Evolutionary conservation across 2,888 invertebrate species (phyloP).

Genomic region (Rhamphomyia laevipes): DNA sequence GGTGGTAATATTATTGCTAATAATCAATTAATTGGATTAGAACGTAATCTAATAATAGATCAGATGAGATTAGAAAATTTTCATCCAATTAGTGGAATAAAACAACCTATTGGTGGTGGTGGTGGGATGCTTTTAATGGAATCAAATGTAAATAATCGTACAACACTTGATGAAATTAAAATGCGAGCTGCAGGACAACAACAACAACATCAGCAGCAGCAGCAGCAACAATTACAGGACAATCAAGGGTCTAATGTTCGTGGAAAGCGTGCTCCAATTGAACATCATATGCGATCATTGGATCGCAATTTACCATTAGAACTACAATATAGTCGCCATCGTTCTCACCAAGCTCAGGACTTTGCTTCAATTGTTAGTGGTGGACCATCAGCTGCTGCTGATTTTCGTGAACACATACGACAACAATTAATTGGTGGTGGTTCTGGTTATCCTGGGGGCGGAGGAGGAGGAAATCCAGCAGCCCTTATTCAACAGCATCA

Average conservation of each 20-base stretch:
- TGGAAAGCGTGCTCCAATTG: constrained; percentile 31
- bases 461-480: constrained; percentile 27
- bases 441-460: no score
- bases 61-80: constrained; percentile 18
- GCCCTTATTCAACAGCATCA: constrained; percentile 30
- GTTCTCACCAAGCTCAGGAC: constrained; percentile 21
- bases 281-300: constrained; percentile 38
- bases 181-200: constrained; percentile 7
- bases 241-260: constrained; percentile 24
- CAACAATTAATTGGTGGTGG: constrained; percentile 31
- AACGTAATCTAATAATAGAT: constrained; percentile 32
- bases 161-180: constrained; percentile 15
- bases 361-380: constrained; percentile 11
- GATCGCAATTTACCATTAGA: constrained; percentile 37
- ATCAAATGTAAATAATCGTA: constrained; percentile 17
- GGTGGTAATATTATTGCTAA: not conserved
- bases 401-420: constrained; percentile 36
- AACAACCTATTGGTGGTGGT: constrained; percentile 3
- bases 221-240: constrained; percentile 16
- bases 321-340: constrained; percentile 37
- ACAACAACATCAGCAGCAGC: not conserved
- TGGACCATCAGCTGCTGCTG: constrained; percentile 19
- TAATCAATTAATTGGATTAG: constrained; percentile 19
- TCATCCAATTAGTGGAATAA: constrained; percentile 1
- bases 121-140: constrained; percentile 16